Base-by-base conservation (phyloP, 2,797 vertebrate genomes). In the Danio choprae region DNA sequence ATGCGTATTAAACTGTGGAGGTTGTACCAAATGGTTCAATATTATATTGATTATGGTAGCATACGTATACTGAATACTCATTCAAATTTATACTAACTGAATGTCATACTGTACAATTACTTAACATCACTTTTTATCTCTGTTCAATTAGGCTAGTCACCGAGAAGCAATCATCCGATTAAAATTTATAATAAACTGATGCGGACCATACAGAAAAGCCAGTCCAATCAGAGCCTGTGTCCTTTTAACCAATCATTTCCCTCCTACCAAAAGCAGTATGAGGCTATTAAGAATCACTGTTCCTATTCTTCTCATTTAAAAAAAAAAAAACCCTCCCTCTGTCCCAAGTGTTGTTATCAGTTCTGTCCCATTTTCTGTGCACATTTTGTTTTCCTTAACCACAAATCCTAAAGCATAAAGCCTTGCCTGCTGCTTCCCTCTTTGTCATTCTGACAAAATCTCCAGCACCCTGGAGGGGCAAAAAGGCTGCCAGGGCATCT, bases 361-460 rank as follows among this genome's bases (percentile, higher is more conserved):
- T 53, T 69, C n/a, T 65, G 71, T 56, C 22, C 56, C 50, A 75
- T 73, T 83, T 77, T 78, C 20, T 18, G 9, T 56, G 29, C 48
- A 62, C 64, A 72, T 67, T 38, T 60, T 50, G 36, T 22, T 20
- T 81, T 80, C 69, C 63, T 81, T 78, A 81, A 75, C 29, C 70
- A 78, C 48, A 50, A n/a, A 18, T 67, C 29, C 22, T 7, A 38
- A 36, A 58, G 51, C 59, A 11, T 83, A 44, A 41, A 74, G 44
- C 29, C 51, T 56, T 20, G 38, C 48, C 68, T 79, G 38, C 77
- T 72, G 68, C 58, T 53, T 18, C 40, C 18, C 56, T 79, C 58
- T 63, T 48, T 79, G 68, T 51, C 73, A 64, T 50, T 78, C 51
- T 55, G 29, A 71, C 41, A 53, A 76, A 62, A 78, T 60, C 78